Conservation (phyloP, 1,140 invertebrate genomes). For the Carcinoscorpius rotundicauda region DNA sequence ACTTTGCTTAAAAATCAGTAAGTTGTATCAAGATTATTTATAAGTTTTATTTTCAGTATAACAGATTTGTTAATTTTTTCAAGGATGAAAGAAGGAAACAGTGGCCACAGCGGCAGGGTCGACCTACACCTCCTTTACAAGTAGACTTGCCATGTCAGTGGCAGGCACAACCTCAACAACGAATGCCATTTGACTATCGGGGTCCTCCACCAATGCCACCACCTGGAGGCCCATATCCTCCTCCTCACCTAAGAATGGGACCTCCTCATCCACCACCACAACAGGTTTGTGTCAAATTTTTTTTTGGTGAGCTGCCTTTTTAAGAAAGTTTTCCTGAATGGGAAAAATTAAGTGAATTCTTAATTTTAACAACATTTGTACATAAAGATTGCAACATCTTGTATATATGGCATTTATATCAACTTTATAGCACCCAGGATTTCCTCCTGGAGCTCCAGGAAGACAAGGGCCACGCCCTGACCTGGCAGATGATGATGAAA, state of each 20-base stretch:
- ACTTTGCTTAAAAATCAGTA: too few species aligned
- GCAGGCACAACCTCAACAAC: constrained; percentile 10
- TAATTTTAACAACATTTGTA: too few species aligned
- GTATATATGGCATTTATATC: too few species aligned
- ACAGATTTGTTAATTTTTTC: too few species aligned
- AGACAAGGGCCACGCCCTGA: constrained; percentile 11
- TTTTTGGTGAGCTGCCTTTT: neutral
- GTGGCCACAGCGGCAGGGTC: constrained; percentile 15
- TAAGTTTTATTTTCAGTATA: too few species aligned
- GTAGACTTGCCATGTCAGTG: constrained; percentile 17
- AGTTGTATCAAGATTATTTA: too few species aligned
- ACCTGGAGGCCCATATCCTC: constrained; percentile 17
- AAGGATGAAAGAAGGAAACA: constrained; percentile 18
- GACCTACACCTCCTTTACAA: constrained; percentile 8
- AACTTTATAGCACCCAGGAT: constrained; percentile 13
- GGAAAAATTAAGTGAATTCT: too few species aligned
- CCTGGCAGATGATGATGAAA: constrained; percentile 51
- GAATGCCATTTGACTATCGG: constrained; percentile 20
- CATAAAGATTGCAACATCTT: too few species aligned
- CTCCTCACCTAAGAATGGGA: constrained; percentile 15
- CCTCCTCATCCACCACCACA: constrained; percentile 9
- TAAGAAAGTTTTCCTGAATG: too few species aligned
- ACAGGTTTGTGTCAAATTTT: constrained; percentile 8
- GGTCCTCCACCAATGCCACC: constrained; percentile 16
- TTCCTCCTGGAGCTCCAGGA: constrained; percentile 5